Evolutionary conservation across 2,888 invertebrate species (phyloP), one percentile per base, ranked within the genome.

Genomic region (Lepidochitona cinerea): DNA sequence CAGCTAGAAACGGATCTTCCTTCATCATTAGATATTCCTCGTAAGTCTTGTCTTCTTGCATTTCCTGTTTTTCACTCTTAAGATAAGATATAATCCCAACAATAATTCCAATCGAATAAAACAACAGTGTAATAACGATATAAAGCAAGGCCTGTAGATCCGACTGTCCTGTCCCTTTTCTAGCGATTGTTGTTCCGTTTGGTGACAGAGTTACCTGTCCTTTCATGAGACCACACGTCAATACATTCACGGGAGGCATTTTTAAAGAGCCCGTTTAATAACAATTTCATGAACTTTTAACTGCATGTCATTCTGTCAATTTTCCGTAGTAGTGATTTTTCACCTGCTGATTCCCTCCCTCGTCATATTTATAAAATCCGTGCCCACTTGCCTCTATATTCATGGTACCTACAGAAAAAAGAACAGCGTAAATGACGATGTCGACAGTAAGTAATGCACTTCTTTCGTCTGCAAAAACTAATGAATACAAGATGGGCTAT

Each of bases 11-110:
- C 0, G 82, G 83, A 54, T 84, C 84, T 37, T 75, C 53, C 26
- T 81, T 80, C 52, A 83, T 74, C 41, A 76, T 82, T 37, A 90
- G 80, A 79, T 88, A 90, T 70, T 86, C 82, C 65, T 87, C 86
- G 76, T 88, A 89, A 68, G 84, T 77, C 79, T 87, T 88, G 69
- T 86, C 86, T 74, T 90, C 89, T 73, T 88, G 87, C 71, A 88
- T 85, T 68, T 90, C 87, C 9, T 75, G 75, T 70, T 81, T 83
- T 72, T 87, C 87, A 26, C 84, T 75, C 75, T 85, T 86, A 29
- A 86, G 74, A 75, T 87, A 87, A 23, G 80, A 81, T 70, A 87
- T 81, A 59, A 87, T 87, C 37, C 85, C 86, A 32, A 86, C 78
- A 37, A 85, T 79, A 49, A 87, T 87, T 6, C 87, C 87, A 64